Conservation (phyloP, 2,797 vertebrate species). For the Sternarchorhynchus goeldii region DNA sequence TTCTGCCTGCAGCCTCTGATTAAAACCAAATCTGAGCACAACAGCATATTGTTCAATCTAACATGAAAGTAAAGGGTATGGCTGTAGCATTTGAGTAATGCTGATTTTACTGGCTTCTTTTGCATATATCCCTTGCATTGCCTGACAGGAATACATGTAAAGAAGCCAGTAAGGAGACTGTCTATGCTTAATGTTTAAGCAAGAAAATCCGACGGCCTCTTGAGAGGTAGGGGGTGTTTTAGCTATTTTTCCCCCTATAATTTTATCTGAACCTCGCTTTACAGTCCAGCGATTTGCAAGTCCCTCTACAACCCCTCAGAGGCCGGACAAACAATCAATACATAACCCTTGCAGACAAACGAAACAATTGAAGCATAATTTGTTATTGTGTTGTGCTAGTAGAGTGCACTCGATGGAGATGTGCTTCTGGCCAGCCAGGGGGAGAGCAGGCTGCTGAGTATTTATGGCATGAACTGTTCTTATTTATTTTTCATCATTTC, state of each 20-base stretch:
- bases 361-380: conserved; percentile 61
- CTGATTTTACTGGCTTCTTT: not conserved
- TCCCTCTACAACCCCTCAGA: conserved; percentile 41
- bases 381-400: conserved; percentile 58
- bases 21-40: not conserved
- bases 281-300: conserved; percentile 41
- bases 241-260: conserved; percentile 21
- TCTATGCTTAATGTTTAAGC: conserved; percentile 4
- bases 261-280: conserved; percentile 46
- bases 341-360: conserved; percentile 59
- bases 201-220: conserved; percentile 7
- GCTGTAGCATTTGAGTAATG: conserved; percentile 11
- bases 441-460: conserved; percentile 24
- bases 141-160: not conserved
- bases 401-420: conserved; percentile 53
- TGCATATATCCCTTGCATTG: conserved; percentile 8
- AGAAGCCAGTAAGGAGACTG: not conserved
- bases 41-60: conserved; percentile 13
- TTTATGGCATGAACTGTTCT: conserved; percentile 34
- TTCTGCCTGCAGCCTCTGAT: not conserved
- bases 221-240: conserved; percentile 15
- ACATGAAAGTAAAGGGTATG: conserved; percentile 2
- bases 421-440: conserved; percentile 46
- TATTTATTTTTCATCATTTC: conserved; percentile 29
- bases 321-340: conserved; percentile 56